Base-by-base conservation (phyloP, 1,140 invertebrate genomes). In the Oncopeltus fasciatus region DNA sequence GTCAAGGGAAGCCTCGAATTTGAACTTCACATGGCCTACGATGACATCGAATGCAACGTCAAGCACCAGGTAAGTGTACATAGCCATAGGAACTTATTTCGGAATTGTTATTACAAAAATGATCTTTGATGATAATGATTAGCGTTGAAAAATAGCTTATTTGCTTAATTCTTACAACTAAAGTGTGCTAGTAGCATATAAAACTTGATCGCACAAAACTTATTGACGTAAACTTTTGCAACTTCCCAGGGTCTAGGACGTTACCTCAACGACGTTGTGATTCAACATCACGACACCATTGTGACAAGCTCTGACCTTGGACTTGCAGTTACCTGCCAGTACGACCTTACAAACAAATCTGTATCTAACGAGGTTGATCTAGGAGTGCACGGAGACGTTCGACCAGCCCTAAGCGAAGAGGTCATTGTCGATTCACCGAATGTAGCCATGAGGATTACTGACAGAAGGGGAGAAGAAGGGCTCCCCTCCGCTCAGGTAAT, bases 261-360 rank as follows among this genome's bases (percentile, higher is more conserved):
- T 67, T 93, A 91, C 67, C 74, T 90, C 62, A 92, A 91, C 72
- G 90, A 92, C 74, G 87, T 92, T 14, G 86, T 93, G 33, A 92
- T 93, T 68, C 91, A 95, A 72, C 91, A 95, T 74, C 92, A 95
- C 74, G 91, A 95, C 71, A 92, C 89, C 64, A 94, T 95, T 67
- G 90, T 95, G 49, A 95, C 92, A 44, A 92, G 90, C 47, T 90
- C 90, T 5, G 92, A 95, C 80, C 79, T 95, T 67, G 92, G 91
- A 2, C 78, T 95, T 26, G 90, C 90, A 3, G 86, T 95, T 27
- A 90, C 90, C 64, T 95, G 92, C 72, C 90, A 93, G 71, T 95
- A 94, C 73, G 91, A 95, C 73, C 78, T 95, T 44, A 90, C 87
- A 61, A 95, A 95, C 73, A 92, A 92, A 75, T 92, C 88, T 27